phyloP scores from a whole-genome alignment of 2,888 invertebrate species.

The Ormyrus nitidulus region DNA sequence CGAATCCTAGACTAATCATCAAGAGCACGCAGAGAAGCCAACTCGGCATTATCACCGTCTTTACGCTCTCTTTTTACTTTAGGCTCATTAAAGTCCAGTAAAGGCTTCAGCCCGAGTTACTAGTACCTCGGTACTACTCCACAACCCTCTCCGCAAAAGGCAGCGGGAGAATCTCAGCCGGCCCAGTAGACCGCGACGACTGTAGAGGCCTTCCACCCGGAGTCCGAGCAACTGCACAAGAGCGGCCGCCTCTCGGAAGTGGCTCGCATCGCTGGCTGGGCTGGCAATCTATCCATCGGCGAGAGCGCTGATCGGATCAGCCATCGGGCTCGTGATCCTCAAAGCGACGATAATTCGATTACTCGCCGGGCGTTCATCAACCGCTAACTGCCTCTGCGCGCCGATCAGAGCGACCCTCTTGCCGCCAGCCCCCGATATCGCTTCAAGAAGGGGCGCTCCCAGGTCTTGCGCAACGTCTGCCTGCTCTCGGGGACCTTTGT shows the following conservation, averaged over 20 bases:
- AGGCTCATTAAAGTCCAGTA: too few species aligned
- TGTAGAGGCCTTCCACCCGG: background rate
- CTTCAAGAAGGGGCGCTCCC: too few species aligned
- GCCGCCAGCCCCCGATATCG: conserved; percentile 6
- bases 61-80: too few species aligned
- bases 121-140: too few species aligned
- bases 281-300: conserved; percentile 66
- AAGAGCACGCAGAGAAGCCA: too few species aligned
- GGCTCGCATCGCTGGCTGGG: conserved; percentile 70
- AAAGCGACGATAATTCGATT: conserved; percentile 76
- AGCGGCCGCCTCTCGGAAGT: conserved; percentile 66
- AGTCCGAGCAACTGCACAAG: conserved; percentile 23
- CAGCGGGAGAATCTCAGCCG: conserved; percentile 17
- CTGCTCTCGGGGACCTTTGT: conserved; percentile 10
- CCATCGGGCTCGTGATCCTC: conserved; percentile 73
- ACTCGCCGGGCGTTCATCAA: conserved; percentile 71
- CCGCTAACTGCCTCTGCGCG: conserved; percentile 63
- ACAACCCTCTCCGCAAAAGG: too few species aligned
- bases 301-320: conserved; percentile 69
- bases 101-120: too few species aligned
- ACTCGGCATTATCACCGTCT: too few species aligned
- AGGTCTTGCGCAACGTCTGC: background rate
- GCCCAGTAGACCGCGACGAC: conserved; percentile 40
- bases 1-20: too few species aligned
- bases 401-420: conserved; percentile 9